Evolutionary conservation across 53 echinoderm and acorn worm species (phyloP).

Genomic region (Temnopleurus reevesii): DNA sequence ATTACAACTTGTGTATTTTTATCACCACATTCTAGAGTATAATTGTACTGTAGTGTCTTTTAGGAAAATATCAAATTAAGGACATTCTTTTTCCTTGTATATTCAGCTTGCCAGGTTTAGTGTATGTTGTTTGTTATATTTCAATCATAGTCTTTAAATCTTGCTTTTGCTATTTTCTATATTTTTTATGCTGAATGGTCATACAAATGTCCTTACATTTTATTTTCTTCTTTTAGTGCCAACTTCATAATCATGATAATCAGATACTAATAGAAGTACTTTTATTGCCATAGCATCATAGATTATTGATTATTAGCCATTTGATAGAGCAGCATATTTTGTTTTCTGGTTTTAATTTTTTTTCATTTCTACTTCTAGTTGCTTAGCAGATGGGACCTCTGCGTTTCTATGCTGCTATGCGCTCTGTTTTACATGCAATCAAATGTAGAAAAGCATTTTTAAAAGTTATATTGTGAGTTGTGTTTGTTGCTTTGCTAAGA

Average conservation of each 20-base stretch:
- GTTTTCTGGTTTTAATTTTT: background rate
- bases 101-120: constrained; percentile 56
- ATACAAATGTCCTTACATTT: background rate
- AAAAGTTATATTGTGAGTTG: constrained; percentile 14
- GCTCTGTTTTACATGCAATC: constrained; percentile 44
- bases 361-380: constrained; percentile 17
- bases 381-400: background rate
- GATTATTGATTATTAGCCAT: background rate
- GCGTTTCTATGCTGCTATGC: constrained; percentile 46
- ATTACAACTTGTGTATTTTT: constrained; percentile 59
- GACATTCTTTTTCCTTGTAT: constrained; percentile 34
- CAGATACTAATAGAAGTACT: background rate
- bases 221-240: background rate
- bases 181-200: background rate
- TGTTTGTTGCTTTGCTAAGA: constrained; percentile 39
- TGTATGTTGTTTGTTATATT: background rate
- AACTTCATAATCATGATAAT: constrained; percentile 8
- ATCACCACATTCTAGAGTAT: constrained; percentile 29
- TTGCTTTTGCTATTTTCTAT: background rate
- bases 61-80: constrained; percentile 8
- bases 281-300: background rate
- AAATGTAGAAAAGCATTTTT: constrained; percentile 33
- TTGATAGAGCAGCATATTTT: constrained; percentile 11
- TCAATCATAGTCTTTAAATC: background rate
- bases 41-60: constrained; percentile 63